Base-by-base conservation (phyloP, 2,797 vertebrate genomes). In the Scomberomorus guttatus region DNA sequence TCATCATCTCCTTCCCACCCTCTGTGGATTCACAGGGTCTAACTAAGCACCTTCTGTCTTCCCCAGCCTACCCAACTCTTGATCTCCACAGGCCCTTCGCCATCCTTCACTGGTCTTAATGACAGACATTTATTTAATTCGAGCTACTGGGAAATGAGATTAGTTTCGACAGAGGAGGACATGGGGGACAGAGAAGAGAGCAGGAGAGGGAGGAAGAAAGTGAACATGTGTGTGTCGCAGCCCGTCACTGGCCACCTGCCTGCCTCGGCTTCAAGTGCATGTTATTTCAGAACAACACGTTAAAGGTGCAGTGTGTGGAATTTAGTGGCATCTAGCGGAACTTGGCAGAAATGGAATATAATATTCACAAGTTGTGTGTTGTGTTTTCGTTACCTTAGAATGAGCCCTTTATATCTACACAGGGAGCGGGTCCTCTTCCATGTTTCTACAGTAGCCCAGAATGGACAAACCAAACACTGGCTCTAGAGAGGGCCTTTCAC, bases 121-220 rank as follows among this genome's bases (percentile, higher is more conserved):
- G 90, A 88, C 87, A 86, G 79, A 84, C 89, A 85, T 90, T 92
- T 92, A 91, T 89, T 92, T 91, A 86, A 92, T 92, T 89, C 87
- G 71, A 83, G 83, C 86, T 81, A 80, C 75, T 75, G 83, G 85
- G 84, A 89, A 91, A 92, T 81, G 65, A 89, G 85, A 92, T 93
- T 90, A 92, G 84, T 86, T 89, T 76, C 55, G 62, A 76, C 42
- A 62, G 72, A 72, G 73, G 62, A 70, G 76, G 75, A 73, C 66
- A 18, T 29, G 7, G 20, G 64, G 63, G 46, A 65, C 27, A n/a
- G 44, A 48, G 61, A 70, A 61, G 25, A 46, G 71, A 81, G 68
- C 67, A 13, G 52, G 52, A 72, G 74, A 78, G 17, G 69, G 66
- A 27, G 57, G 42, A 15, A 61, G 56, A 74, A 54, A 77, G 52